A percentile compares a stretch with the other conserved stretches of the same genome.
Conservation (phyloP, 1,140 invertebrate species). For the Heliconius melpomene region DNA sequence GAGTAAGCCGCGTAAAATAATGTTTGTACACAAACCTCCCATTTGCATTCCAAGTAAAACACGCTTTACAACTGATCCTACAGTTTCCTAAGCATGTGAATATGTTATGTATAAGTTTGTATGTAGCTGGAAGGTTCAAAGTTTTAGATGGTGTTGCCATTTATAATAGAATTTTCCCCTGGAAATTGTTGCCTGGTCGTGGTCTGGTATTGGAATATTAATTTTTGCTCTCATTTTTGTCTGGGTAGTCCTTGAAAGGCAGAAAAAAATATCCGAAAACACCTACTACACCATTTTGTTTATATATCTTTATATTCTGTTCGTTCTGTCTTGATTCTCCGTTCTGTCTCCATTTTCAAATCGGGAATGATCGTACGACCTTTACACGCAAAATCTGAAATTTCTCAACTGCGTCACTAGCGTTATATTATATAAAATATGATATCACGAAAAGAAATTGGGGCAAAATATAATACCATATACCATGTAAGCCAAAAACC, state of each 20-base stretch:
- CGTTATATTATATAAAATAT: not conserved
- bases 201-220: not conserved
- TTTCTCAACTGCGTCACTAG: not conserved
- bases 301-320: too few species aligned
- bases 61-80: not conserved
- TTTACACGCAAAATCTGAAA: not conserved
- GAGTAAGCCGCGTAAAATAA: constrained; percentile 1
- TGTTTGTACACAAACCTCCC: constrained; percentile 4
- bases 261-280: too few species aligned
- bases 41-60: constrained; percentile 7
- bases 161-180: not conserved
- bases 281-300: too few species aligned
- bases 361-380: not conserved
- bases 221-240: too few species aligned
- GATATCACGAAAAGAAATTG: constrained; percentile 1
- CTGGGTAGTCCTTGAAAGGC: too few species aligned
- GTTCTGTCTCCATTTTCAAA: not conserved
- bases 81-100: not conserved
- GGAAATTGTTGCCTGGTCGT: not conserved
- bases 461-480: not conserved
- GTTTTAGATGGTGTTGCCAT: not conserved
- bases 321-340: not conserved
- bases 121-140: not conserved
- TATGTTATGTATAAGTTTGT: not conserved
- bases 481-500: constrained; percentile 4